Conservation (phyloP, 92 coral and sea anemone species). For the Porites rus region DNA sequence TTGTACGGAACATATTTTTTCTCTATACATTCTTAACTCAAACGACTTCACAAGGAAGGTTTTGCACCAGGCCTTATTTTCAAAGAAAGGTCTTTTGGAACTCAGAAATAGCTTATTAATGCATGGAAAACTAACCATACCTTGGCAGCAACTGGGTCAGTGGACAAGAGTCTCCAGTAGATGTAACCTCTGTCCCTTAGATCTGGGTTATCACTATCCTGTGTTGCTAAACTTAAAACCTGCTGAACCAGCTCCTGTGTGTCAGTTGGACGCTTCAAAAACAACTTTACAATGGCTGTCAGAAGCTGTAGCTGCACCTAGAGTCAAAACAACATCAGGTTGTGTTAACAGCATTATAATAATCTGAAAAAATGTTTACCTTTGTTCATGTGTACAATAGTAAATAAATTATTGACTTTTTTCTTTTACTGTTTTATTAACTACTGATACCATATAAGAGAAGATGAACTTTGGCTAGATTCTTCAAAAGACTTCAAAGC, state of each 20-base stretch:
- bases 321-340: not conserved
- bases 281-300: constrained; percentile 97
- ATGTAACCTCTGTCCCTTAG: constrained; percentile 97
- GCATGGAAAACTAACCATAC: constrained; percentile 20
- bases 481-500: too few relatives aligned
- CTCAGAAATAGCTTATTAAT: not conserved
- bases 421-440: too few relatives aligned
- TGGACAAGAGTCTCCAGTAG: constrained; percentile 98
- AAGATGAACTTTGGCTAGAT: too few relatives aligned
- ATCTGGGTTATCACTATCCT: constrained; percentile 99
- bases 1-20: too few relatives aligned
- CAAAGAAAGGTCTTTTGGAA: too few relatives aligned
- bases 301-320: constrained; percentile 97
- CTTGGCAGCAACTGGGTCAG: constrained; percentile 99
- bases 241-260: constrained; percentile 99
- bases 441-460: too few relatives aligned
- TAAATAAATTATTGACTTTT: too few relatives aligned
- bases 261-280: constrained; percentile 98
- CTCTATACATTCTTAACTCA: too few relatives aligned
- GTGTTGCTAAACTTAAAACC: constrained; percentile 98
- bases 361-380: too few relatives aligned
- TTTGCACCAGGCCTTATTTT: too few relatives aligned
- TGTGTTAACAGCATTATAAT: not conserved
- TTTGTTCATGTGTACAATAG: too few relatives aligned
- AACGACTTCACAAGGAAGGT: too few relatives aligned